A percentile compares a stretch with the other conserved stretches of the same genome.
These are phyloP conservation scores for Catostomus latipinnis DNA, from an alignment of 2,797 vertebrate species.

Conservation along the genomic window DNA sequence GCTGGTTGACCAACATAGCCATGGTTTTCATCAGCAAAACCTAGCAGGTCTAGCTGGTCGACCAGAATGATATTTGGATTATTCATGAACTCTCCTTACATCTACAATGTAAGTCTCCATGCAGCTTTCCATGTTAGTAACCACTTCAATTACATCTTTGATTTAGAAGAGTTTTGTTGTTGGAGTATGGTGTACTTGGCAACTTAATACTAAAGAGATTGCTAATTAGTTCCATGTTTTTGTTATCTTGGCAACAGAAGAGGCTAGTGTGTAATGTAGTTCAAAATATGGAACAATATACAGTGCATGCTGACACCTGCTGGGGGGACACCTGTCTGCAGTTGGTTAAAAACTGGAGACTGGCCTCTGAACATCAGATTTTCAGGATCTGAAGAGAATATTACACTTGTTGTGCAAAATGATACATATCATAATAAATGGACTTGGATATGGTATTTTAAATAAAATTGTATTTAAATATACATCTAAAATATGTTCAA, in stretches of 20 bases:
- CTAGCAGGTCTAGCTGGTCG: too few relatives aligned
- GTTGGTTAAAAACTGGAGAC: not conserved
- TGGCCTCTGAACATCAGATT: not conserved
- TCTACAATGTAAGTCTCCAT: not conserved
- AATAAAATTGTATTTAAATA: constrained; percentile 3
- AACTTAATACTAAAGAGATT: not conserved
- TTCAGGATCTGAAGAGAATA: not conserved
- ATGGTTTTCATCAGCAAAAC: too few relatives aligned
- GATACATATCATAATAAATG: not conserved
- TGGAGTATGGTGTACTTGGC: not conserved
- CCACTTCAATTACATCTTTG: not conserved
- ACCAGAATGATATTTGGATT: not conserved
- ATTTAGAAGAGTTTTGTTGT: not conserved
- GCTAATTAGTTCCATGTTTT: not conserved
- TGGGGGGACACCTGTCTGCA: constrained; percentile 51
- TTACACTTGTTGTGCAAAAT: not conserved
- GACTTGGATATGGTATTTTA: too few relatives aligned
- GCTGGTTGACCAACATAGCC: too few relatives aligned
- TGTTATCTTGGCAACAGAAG: not conserved
- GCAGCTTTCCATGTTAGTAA: not conserved
- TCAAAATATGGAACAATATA: not conserved
- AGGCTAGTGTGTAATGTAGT: constrained; percentile 15
- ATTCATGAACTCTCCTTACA: not conserved
- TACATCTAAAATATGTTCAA: constrained; percentile 1
- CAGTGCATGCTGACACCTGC: constrained; percentile 67